These are phyloP conservation scores for Alosa sapidissima DNA, from an alignment of 2,797 vertebrate genomes.

Conservation along the genomic window DNA sequence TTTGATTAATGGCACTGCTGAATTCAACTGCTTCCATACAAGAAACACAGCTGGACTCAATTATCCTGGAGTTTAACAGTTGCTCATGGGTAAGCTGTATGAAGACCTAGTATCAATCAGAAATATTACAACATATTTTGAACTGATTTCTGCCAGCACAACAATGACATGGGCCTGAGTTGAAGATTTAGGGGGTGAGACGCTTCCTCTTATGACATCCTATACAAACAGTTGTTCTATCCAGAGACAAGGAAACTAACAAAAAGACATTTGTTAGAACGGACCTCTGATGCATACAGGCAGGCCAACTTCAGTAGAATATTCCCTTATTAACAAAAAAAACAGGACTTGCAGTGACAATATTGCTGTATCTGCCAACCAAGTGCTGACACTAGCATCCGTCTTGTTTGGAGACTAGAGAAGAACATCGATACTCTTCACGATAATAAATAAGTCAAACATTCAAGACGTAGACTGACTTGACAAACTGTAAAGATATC, in stretches of 20 bases:
- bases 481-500: not conserved
- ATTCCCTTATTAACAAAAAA: not conserved
- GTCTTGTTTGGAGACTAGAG: not conserved
- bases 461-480: slow-evolving; percentile 8
- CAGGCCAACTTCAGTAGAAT: not conserved
- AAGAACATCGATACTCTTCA: not conserved
- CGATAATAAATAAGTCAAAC: slow-evolving; percentile 21
- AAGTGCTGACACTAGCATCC: not conserved
- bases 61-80: not conserved
- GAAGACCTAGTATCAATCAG: not conserved
- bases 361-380: not conserved
- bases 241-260: not conserved
- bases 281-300: not conserved
- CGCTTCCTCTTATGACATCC: not conserved
- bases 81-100: not conserved
- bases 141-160: not conserved
- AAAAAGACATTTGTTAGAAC: not conserved
- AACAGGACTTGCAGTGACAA: not conserved
- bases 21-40: not conserved
- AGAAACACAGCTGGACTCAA: not conserved
- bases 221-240: not conserved
- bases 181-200: not conserved
- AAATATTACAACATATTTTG: slow-evolving; percentile 11
- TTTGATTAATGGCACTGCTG: not conserved
- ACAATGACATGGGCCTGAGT: not conserved